Evolutionary conservation across 2,797 vertebrate species (phyloP).

Genomic region (Myotis myotis): DNA sequence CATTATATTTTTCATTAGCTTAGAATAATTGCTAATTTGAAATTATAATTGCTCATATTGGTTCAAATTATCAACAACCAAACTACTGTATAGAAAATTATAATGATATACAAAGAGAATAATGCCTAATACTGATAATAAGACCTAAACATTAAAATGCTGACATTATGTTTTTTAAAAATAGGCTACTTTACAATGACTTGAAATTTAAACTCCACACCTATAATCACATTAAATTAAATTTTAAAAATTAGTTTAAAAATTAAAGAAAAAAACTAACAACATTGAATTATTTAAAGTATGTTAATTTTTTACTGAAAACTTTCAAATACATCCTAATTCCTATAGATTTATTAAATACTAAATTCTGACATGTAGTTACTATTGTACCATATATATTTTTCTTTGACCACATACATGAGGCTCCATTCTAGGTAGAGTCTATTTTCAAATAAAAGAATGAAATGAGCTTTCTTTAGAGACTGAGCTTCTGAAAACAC

Average conservation of each 20-base stretch:
- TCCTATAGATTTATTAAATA: neutral
- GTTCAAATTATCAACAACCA: neutral
- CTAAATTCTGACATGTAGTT: neutral
- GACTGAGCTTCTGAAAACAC: neutral
- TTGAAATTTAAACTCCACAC: neutral
- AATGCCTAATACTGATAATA: neutral
- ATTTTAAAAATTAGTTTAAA: neutral
- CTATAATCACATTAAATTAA: neutral
- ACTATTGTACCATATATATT: neutral
- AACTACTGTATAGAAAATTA: neutral
- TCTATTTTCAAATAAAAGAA: conserved; percentile 38
- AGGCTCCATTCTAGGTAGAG: neutral
- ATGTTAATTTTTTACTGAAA: neutral
- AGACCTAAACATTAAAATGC: neutral
- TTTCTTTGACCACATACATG: neutral
- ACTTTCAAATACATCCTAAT: neutral
- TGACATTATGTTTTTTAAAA: neutral
- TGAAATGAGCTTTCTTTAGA: neutral
- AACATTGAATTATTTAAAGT: neutral
- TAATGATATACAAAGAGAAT: neutral
- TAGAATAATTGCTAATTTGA: neutral
- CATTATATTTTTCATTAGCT: neutral
- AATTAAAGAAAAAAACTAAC: neutral
- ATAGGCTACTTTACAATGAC: neutral
- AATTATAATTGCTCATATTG: neutral